Conservation (phyloP, 2,888 invertebrate genomes). For the Tiliacea aurago region DNA sequence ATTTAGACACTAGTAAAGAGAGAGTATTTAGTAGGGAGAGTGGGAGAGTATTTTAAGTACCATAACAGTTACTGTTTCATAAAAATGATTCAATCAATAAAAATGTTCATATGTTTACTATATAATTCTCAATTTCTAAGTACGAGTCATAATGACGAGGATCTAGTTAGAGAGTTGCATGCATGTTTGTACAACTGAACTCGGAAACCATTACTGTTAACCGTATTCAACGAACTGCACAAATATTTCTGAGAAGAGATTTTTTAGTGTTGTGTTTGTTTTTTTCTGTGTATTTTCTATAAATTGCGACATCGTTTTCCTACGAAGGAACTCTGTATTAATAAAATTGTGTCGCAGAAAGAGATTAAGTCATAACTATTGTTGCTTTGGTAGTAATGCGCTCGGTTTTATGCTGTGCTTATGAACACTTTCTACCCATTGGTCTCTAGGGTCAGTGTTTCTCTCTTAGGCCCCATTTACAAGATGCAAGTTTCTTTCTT, state of each 20-base stretch:
- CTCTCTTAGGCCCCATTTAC: neutral
- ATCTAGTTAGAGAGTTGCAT: constrained; percentile 71
- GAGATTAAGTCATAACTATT: constrained; percentile 41
- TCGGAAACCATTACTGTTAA: constrained; percentile 71
- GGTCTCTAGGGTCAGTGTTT: neutral
- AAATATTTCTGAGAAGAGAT: constrained; percentile 73
- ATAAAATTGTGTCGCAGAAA: constrained; percentile 25
- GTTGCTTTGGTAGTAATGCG: neutral
- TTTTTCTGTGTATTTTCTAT: constrained; percentile 17
- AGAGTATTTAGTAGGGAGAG: neutral
- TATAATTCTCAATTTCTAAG: constrained; percentile 26
- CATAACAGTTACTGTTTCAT: neutral
- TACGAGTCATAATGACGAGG: constrained; percentile 34
- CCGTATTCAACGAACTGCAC: constrained; percentile 71
- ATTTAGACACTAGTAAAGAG: too few species aligned
- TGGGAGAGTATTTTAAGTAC: too few species aligned
- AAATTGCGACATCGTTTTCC: constrained; percentile 30
- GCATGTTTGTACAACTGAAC: constrained; percentile 70
- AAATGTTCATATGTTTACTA: neutral
- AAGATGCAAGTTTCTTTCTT: neutral
- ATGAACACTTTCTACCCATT: neutral
- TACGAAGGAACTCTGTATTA: constrained; percentile 6
- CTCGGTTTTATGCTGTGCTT: constrained; percentile 2
- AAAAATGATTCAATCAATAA: neutral
- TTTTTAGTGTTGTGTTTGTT: constrained; percentile 40